These are phyloP conservation scores for Rhadina sibilatrix DNA, from an alignment of 2,113 vertebrate genomes.

Conservation along the genomic window DNA sequence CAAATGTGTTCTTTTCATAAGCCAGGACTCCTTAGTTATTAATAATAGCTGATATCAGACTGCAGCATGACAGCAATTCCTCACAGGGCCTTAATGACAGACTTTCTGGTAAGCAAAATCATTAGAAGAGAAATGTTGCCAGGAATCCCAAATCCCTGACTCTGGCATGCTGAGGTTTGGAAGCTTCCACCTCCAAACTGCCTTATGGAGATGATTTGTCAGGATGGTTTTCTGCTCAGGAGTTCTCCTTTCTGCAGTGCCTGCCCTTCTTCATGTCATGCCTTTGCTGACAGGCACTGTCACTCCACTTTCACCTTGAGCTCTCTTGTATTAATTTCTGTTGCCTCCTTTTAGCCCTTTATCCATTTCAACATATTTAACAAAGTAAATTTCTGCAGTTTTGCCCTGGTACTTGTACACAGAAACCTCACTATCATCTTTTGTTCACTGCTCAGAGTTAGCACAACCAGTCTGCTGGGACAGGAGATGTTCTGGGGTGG, in stretches of 20 bases:
- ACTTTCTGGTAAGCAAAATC: background rate
- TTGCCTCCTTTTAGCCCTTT: background rate
- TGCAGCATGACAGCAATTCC: background rate
- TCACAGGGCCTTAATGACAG: background rate
- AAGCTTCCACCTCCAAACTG: background rate
- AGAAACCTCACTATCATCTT: background rate
- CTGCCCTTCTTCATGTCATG: background rate
- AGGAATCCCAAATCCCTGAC: background rate
- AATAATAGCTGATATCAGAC: background rate
- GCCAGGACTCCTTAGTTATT: background rate
- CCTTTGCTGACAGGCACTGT: background rate
- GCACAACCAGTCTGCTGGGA: background rate
- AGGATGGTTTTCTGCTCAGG: background rate
- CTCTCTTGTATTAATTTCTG: background rate
- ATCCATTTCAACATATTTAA: background rate
- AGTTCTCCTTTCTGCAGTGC: background rate
- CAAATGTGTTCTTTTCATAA: background rate
- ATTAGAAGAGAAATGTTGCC: background rate
- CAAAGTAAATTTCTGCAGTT: background rate
- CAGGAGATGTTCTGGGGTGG: background rate
- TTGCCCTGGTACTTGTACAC: background rate
- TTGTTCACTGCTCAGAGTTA: background rate
- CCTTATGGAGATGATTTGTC: background rate
- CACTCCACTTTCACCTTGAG: background rate
- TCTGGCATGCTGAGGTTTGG: background rate